Evolutionary conservation across 1,140 invertebrate genomes (phyloP).

Genomic region (Procambarus virginalis): DNA sequence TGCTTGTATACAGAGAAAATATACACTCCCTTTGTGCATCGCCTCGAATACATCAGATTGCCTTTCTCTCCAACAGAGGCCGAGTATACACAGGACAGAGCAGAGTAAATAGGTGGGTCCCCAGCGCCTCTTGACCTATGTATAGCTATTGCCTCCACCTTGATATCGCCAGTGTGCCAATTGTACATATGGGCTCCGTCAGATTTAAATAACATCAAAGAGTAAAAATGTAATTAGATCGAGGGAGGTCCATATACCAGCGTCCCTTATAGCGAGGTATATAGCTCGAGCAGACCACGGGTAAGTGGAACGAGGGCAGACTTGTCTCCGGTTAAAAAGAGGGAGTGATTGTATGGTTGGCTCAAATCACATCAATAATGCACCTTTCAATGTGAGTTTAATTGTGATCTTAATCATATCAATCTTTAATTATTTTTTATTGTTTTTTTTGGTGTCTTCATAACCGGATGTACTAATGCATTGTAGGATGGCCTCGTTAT

Average conservation of each 20-base stretch:
- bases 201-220: conserved; percentile 52
- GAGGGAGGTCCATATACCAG: not conserved
- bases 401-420: conserved; percentile 37
- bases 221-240: conserved; percentile 18
- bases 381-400: conserved; percentile 15
- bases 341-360: conserved; percentile 2
- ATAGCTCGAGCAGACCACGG: not conserved
- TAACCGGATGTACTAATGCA: conserved; percentile 30
- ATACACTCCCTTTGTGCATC: not conserved
- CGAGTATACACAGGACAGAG: not conserved
- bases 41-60: not conserved
- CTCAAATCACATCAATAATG: conserved; percentile 16
- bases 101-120: not conserved
- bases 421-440: not conserved
- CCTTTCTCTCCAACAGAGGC: not conserved
- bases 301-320: conserved; percentile 2
- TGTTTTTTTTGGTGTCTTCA: not conserved
- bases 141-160: not conserved
- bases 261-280: not conserved
- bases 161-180: conserved; percentile 42
- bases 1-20: not conserved
- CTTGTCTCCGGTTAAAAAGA: not conserved
- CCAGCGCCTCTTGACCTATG: not conserved
- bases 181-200: conserved; percentile 5
- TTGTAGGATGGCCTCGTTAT: not conserved